These are phyloP conservation scores for Clarias magur DNA, from an alignment of 2,113 vertebrate species.

Conservation along the genomic window DNA sequence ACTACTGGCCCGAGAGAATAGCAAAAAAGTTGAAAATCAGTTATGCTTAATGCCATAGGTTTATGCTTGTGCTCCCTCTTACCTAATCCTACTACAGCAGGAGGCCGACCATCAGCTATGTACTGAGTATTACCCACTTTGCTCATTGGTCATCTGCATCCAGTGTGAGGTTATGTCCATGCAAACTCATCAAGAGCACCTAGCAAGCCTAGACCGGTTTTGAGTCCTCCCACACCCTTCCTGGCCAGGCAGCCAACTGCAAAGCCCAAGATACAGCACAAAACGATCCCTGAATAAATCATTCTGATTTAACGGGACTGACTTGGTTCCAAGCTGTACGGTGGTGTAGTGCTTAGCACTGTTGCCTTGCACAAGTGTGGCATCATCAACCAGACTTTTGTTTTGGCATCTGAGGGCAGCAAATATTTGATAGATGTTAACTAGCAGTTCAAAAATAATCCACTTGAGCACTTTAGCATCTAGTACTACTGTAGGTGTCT, in stretches of 20 bases:
- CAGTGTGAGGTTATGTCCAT: not conserved
- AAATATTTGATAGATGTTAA: not conserved
- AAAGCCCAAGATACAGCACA: not conserved
- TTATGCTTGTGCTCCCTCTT: not conserved
- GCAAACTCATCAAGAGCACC: not conserved
- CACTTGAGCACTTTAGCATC: not conserved
- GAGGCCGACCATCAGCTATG: not conserved
- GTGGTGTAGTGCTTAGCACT: too few species aligned
- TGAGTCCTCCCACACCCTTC: not conserved
- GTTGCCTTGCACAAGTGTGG: not conserved
- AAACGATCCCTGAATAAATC: not conserved
- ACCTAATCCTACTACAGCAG: not conserved
- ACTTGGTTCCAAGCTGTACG: not conserved
- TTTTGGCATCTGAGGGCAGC: not conserved
- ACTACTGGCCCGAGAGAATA: not conserved
- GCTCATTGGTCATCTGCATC: not conserved
- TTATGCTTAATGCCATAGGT: not conserved
- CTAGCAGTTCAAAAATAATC: not conserved
- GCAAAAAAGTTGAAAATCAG: not conserved
- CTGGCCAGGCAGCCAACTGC: not conserved
- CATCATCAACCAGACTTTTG: not conserved
- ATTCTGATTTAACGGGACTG: not conserved
- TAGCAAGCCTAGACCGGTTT: not conserved
- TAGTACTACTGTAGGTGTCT: not conserved
- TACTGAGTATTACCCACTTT: not conserved